phyloP scores from a whole-genome alignment of 2,888 invertebrate genomes.

The Dione vanillae region DNA sequence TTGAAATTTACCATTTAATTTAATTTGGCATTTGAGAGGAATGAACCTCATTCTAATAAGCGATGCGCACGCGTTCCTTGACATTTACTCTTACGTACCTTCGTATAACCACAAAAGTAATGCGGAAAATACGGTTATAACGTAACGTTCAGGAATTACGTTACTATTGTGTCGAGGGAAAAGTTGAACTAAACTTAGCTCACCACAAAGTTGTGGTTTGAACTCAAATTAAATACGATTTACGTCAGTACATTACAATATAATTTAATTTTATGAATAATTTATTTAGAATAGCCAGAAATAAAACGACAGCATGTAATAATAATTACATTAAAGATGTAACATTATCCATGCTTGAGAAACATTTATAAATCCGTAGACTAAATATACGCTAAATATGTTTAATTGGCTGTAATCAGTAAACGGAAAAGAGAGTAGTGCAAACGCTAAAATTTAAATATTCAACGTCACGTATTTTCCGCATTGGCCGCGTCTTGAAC shows the following conservation, averaged over 20 bases:
- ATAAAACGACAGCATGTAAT: neutral
- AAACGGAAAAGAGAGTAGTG: too few relatives aligned
- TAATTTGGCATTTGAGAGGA: constrained; percentile 25
- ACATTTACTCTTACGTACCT: constrained; percentile 34
- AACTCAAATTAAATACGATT: neutral
- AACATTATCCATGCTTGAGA: too few relatives aligned
- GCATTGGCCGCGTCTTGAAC: too few relatives aligned
- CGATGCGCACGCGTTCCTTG: constrained; percentile 40
- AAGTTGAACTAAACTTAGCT: constrained; percentile 18
- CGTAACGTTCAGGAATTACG: constrained; percentile 25
- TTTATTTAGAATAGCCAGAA: neutral
- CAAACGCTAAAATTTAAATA: too few relatives aligned
- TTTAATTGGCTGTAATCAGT: too few relatives aligned
- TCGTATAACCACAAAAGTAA: constrained; percentile 34
- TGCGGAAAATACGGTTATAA: constrained; percentile 34
- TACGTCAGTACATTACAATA: neutral
- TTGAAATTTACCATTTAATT: neutral
- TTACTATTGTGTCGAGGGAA: constrained; percentile 16
- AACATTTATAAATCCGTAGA: too few relatives aligned
- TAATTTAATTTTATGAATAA: constrained; percentile 1
- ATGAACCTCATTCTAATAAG: constrained; percentile 24
- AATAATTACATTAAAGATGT: too few relatives aligned
- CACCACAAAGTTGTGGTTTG: constrained; percentile 11
- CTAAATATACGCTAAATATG: too few relatives aligned
- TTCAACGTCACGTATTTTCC: too few relatives aligned